Base-by-base conservation (phyloP, 2,113 vertebrate species). In the Peromyscus polionotus region DNA sequence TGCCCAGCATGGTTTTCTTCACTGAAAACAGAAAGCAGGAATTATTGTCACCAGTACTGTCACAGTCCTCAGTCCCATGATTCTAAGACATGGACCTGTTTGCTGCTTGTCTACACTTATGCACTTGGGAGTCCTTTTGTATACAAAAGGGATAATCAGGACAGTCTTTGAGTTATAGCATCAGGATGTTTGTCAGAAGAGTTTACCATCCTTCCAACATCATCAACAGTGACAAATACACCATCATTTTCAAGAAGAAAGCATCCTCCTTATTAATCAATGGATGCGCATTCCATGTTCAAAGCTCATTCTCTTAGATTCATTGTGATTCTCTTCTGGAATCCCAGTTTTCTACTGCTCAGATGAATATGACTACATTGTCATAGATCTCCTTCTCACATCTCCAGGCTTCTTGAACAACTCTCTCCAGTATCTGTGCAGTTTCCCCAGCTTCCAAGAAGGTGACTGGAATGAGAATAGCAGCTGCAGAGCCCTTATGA, bases 161-260 rank as follows among this genome's bases (percentile, higher is more conserved):
- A 84, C 7, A 17, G 19, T 2, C 45, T 86, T 19, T 87, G 48
- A 36, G 14, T 67, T 45, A 17, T 0, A 42, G 19, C 13, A 75
- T 90, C 72, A 57, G 45, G 4, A 87, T 12, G 26, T 33, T 73
- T 42, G n/a, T 63, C 75, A 75, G 80, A 39, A 75, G 88, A 95
- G 22, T 65, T n/a, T 70, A 28, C 2, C 36, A 8, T 19, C 57
- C 57, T 24, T n/a, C 28, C 20, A 48, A 13, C 6, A 14, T 95
- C 48, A 75, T 54, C 92, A 67, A 86, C n/a, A n/a, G 48, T n/a
- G 76, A 13, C 26, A 86, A 93, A 51, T 1, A 5, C 87, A 77
- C 63, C 93, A 22, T 39, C 86, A n/a, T 31, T 68, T 94, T 90
- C 45, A 65, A 80, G 59, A 81, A 31, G 36, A 86, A 93, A 75